Evolutionary conservation across 2,113 vertebrate genomes (phyloP).

Genomic region (Aptenodytes forsteri): DNA sequence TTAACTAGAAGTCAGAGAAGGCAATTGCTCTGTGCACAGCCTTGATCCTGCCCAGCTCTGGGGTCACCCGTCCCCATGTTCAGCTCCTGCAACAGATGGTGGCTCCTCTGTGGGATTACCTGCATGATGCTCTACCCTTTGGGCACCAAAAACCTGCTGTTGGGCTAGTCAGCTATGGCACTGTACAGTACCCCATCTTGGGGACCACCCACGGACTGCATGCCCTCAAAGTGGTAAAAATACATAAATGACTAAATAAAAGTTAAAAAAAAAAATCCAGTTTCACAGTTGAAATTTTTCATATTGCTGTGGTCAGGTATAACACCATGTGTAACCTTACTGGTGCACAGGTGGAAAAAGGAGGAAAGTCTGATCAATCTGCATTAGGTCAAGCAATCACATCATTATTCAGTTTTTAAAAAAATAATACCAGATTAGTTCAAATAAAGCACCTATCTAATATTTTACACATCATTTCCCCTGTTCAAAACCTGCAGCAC

Average conservation of each 20-base stretch:
- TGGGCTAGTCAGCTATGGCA: background rate
- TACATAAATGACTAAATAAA: background rate
- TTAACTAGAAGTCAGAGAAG: background rate
- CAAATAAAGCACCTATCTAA: background rate
- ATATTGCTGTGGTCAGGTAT: background rate
- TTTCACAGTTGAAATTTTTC: background rate
- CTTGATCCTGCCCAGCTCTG: background rate
- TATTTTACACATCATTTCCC: background rate
- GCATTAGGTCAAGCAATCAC: background rate
- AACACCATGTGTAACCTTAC: background rate
- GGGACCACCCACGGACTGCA: background rate
- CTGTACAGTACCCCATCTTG: background rate
- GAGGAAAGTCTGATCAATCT: background rate
- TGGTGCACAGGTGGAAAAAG: background rate
- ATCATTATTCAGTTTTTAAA: background rate
- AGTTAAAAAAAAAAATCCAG: background rate
- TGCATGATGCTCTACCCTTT: background rate
- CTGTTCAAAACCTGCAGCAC: background rate
- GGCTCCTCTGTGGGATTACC: background rate
- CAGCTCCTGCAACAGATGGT: background rate
- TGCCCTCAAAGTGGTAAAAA: background rate
- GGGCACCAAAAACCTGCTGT: background rate
- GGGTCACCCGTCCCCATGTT: background rate
- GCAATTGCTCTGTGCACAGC: background rate
- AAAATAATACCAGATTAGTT: background rate